Base-by-base conservation (phyloP, 2,888 invertebrate species). In the Polyommatus iphigenia region DNA sequence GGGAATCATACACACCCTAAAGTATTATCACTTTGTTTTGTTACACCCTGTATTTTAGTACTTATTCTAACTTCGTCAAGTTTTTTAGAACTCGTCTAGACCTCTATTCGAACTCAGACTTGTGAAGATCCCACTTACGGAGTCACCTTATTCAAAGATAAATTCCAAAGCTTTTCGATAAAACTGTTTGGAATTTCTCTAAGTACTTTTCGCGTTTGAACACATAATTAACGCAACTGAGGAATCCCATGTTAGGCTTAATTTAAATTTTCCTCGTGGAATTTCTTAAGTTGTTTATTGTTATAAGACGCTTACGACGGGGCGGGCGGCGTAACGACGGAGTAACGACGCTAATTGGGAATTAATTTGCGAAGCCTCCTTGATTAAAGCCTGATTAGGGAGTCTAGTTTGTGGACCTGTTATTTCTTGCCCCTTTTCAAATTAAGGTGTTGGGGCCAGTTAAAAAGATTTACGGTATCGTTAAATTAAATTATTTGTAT, bases 341-440 rank as follows among this genome's bases (percentile, higher is more conserved):
- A 73, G 85, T 85, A 87, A 88, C 87, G 89, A 86, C 85, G 88
- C 88, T 91, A 90, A 90, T 90, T 90, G 87, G 82, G 86, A 90
- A 91, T 91, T 92, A 91, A 92, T 91, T 92, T 87, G 85, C 86
- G 87, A 88, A 87, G 84, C 84, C 84, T 85, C 83, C 87, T 89
- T 93, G 91, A 93, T 93, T 92, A 92, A 91, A 89, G 84, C 85
- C 85, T 90, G 89, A 91, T 93, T 91, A 90, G 85, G 80, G 84
- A 86, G 89, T 89, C 88, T 90, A 85, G 80, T 83, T 83, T 75
- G 75, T 75, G 24, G 54, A 54, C 29, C 54, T 75, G 29, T 73
- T 73, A 73, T 75, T 75, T 75, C 50, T 75, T 67, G 67, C 24
- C 75, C 75, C 50, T 50, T 76, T 78, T 78, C 59, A 59, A 77